A percentile compares a stretch with the other conserved stretches of the same genome.
Evolutionary conservation across 2,888 invertebrate species (phyloP).

Genomic region (Drosophila falleni): DNA sequence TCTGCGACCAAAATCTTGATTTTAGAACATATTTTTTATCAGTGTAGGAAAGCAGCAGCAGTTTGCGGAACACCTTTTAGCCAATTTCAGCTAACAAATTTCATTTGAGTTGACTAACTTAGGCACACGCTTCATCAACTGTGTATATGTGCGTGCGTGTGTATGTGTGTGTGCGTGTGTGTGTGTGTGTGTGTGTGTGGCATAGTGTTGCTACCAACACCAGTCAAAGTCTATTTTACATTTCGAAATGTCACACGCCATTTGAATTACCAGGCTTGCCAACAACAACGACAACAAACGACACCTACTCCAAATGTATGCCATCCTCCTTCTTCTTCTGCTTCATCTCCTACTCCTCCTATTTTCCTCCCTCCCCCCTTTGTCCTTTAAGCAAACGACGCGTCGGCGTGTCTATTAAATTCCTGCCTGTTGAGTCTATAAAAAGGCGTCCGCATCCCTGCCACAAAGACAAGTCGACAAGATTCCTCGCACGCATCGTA

Average conservation of each 20-base stretch:
- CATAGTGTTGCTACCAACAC: not conserved
- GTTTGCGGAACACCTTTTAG: constrained; percentile 40
- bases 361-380: not conserved
- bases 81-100: constrained; percentile 44
- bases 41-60: constrained; percentile 6
- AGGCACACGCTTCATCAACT: constrained; percentile 31
- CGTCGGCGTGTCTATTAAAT: constrained; percentile 56
- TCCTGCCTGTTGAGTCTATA: constrained; percentile 45
- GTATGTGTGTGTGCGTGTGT: constrained; percentile 1
- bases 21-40: no score
- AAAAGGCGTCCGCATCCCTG: constrained; percentile 26
- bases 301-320: constrained; percentile 3
- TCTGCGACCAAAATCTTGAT: no score
- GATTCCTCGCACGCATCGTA: constrained; percentile 63
- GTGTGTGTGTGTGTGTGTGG: not conserved
- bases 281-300: constrained; percentile 18
- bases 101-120: constrained; percentile 39
- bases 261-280: constrained; percentile 25
- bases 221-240: constrained; percentile 55
- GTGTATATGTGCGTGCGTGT: not conserved
- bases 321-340: not conserved
- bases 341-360: not conserved
- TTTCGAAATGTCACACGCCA: constrained; percentile 62
- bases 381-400: not conserved
- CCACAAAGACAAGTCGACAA: constrained; percentile 60